These are phyloP conservation scores for Epinephelus fuscoguttatus DNA, from an alignment of 2,113 vertebrate species.

Conservation along the genomic window DNA sequence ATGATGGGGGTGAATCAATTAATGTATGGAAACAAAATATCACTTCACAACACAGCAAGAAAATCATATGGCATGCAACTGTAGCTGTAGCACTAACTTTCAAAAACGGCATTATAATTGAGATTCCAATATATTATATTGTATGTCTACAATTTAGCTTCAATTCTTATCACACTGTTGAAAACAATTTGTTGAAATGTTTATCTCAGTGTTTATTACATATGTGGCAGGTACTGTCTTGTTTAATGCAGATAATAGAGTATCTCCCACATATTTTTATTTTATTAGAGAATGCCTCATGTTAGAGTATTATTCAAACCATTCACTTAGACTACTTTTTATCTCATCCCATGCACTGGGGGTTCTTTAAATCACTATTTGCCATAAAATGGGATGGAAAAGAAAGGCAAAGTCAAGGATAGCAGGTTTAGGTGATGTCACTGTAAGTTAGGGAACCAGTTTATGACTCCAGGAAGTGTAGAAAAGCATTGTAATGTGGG, in stretches of 20 bases:
- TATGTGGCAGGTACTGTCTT: not conserved
- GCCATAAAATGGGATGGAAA: conserved; percentile 33
- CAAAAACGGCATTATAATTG: not conserved
- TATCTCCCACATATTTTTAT: conserved; percentile 1
- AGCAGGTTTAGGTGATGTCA: conserved; percentile 22
- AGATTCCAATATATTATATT: not conserved
- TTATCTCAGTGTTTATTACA: not conserved
- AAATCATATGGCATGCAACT: conserved; percentile 80
- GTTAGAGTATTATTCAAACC: conserved; percentile 29
- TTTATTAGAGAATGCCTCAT: not conserved
- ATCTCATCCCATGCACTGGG: conserved; percentile 57
- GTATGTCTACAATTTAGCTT: not conserved
- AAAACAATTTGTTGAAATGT: not conserved
- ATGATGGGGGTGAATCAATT: conserved; percentile 67
- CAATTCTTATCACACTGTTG: not conserved
- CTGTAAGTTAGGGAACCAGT: conserved; percentile 6
- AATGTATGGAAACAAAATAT: conserved; percentile 85
- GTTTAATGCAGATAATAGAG: not conserved
- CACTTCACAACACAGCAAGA: conserved; percentile 80
- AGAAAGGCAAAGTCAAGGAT: conserved; percentile 27
- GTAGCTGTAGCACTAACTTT: conserved; percentile 55
- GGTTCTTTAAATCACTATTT: conserved; percentile 78
- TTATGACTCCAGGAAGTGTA: not conserved
- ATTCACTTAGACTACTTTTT: conserved; percentile 14
- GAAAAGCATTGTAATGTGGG: not conserved